Conservation (phyloP, 2,113 vertebrate genomes). For the Phainopepla nitens region DNA sequence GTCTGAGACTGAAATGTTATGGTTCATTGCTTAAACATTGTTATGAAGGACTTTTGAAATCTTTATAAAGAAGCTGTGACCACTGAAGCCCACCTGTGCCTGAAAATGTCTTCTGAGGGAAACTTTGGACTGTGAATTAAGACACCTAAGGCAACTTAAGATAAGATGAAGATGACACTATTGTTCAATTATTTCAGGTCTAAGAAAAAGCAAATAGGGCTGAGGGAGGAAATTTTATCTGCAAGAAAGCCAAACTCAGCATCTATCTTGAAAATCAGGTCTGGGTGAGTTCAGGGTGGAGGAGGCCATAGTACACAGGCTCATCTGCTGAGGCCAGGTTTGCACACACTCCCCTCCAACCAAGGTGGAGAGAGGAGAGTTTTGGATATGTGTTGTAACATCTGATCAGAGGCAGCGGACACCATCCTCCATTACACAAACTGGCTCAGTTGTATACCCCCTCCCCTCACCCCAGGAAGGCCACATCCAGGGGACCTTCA, state of each 20-base stretch:
- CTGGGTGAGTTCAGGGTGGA: background rate
- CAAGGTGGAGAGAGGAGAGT: fast-evolving
- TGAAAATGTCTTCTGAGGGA: background rate
- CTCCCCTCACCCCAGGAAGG: background rate
- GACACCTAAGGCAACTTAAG: background rate
- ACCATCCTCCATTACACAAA: background rate
- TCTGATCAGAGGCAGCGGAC: background rate
- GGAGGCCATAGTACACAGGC: too few species aligned
- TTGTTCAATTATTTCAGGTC: background rate
- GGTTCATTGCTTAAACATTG: background rate
- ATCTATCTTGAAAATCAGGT: background rate
- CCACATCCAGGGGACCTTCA: background rate
- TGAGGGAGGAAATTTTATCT: background rate
- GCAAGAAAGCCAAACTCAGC: background rate
- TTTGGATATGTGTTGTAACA: fast-evolving
- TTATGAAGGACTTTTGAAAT: background rate
- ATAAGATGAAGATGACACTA: background rate
- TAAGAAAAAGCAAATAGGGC: background rate
- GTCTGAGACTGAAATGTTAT: background rate
- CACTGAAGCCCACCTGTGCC: background rate
- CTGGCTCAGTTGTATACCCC: too few species aligned
- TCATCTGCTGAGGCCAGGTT: background rate
- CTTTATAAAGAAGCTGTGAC: background rate
- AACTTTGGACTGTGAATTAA: background rate
- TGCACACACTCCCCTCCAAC: too few species aligned